Percentiles rank a stretch among this genome's conserved stretches.
Evolutionary conservation across 2,113 vertebrate species (phyloP).

Genomic region (Erythrolamprus reginae): DNA sequence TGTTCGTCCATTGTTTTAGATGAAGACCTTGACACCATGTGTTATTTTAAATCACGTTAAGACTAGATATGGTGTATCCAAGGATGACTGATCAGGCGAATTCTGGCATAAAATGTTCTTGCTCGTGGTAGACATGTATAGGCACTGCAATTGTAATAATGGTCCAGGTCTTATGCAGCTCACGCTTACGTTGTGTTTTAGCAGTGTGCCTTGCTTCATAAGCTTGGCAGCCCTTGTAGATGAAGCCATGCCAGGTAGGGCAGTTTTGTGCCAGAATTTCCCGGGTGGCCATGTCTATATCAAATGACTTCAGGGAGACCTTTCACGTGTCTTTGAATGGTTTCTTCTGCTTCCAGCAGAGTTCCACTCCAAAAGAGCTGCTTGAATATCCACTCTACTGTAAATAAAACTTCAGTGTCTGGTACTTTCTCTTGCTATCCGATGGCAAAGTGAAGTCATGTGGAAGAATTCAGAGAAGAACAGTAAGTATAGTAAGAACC

Average conservation of each 20-base stretch:
- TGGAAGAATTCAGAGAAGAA: neutral
- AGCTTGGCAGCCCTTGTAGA: neutral
- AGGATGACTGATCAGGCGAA: neutral
- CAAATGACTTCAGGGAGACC: neutral
- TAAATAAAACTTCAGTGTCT: neutral
- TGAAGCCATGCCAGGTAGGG: neutral
- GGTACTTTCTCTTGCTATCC: neutral
- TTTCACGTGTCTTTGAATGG: neutral
- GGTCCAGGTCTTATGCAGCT: neutral
- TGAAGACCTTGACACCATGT: neutral
- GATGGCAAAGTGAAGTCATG: neutral
- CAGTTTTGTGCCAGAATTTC: neutral
- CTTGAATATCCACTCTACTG: neutral
- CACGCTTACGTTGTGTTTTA: neutral
- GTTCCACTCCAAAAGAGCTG: neutral
- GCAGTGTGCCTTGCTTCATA: neutral
- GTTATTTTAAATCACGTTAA: neutral
- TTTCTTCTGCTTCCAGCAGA: neutral
- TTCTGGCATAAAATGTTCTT: neutral
- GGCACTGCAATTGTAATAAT: neutral
- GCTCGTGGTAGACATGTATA: neutral
- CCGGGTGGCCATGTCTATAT: neutral
- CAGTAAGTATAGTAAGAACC: too few species aligned
- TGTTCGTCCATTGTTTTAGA: neutral
- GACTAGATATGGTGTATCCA: neutral